phyloP scores from a whole-genome alignment of 2,113 vertebrate species.

The Smithornis capensis region DNA sequence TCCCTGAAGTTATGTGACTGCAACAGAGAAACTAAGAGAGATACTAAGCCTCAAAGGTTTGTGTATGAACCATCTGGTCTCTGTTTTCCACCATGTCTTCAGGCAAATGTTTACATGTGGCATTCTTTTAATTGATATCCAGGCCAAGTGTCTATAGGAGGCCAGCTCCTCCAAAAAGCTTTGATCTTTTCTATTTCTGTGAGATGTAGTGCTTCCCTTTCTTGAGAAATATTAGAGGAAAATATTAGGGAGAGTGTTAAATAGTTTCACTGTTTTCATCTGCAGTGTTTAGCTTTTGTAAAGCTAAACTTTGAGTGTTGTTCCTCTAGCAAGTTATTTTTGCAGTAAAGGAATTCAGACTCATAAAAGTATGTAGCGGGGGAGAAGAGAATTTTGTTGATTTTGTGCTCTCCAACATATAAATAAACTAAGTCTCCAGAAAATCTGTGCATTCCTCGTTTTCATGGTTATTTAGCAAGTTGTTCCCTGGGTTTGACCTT shows the following conservation, averaged over 20 bases:
- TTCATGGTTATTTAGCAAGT: not conserved
- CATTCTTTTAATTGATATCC: not conserved
- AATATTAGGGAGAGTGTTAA: not conserved
- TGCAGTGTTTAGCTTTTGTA: rapidly evolving
- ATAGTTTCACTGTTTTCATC: not conserved
- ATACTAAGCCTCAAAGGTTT: not conserved
- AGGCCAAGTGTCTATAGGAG: not conserved
- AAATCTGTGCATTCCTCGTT: not conserved
- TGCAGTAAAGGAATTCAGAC: not conserved
- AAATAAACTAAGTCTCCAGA: not conserved
- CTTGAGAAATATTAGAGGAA: not conserved
- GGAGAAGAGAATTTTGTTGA: not conserved
- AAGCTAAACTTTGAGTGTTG: not conserved
- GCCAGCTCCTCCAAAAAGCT: not conserved
- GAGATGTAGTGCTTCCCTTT: not conserved
- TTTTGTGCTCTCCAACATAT: not conserved
- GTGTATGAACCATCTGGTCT: not conserved
- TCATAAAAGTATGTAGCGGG: not conserved
- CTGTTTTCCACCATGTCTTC: not conserved
- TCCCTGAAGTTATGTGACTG: not conserved
- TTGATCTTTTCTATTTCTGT: not conserved
- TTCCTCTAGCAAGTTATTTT: not conserved
- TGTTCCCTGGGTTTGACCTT: not conserved
- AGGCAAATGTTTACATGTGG: not conserved
- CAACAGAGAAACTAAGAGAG: not conserved